Evolutionary conservation across 2,113 vertebrate species (phyloP).

Genomic region (Cyphomyrus plagiostoma): DNA sequence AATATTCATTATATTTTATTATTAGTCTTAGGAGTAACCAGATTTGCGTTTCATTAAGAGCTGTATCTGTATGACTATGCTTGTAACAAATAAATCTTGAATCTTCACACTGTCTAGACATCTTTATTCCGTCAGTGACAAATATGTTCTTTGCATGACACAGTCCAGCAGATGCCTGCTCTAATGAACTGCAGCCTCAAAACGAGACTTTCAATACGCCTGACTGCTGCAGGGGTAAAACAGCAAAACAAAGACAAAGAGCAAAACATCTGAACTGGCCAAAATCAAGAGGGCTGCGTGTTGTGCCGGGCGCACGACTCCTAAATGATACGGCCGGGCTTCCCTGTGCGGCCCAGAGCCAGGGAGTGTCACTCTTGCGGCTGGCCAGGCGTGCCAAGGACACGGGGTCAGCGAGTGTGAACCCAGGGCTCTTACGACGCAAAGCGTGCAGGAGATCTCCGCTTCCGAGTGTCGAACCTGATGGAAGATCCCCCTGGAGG

Average conservation of each 20-base stretch:
- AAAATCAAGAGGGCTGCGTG: too few species aligned
- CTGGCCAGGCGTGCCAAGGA: background rate
- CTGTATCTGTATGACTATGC: background rate
- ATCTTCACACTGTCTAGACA: background rate
- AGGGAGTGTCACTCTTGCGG: background rate
- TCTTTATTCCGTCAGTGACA: background rate
- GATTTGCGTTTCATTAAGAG: background rate
- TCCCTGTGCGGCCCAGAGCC: background rate
- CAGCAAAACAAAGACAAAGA: background rate
- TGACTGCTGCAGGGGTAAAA: background rate
- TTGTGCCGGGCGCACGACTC: background rate
- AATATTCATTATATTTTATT: too few species aligned
- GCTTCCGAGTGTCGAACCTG: too few species aligned
- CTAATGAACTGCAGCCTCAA: background rate
- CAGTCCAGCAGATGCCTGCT: background rate
- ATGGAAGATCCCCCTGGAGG: background rate
- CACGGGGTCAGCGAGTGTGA: background rate
- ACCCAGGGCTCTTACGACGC: too few species aligned
- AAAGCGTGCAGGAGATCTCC: too few species aligned
- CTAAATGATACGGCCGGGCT: background rate
- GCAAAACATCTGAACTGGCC: background rate
- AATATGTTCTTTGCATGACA: background rate
- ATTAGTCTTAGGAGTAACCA: background rate
- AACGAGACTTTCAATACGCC: background rate
- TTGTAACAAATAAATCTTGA: background rate